phyloP scores from a whole-genome alignment of 2,797 vertebrate species.

The Ceryle rudis region DNA sequence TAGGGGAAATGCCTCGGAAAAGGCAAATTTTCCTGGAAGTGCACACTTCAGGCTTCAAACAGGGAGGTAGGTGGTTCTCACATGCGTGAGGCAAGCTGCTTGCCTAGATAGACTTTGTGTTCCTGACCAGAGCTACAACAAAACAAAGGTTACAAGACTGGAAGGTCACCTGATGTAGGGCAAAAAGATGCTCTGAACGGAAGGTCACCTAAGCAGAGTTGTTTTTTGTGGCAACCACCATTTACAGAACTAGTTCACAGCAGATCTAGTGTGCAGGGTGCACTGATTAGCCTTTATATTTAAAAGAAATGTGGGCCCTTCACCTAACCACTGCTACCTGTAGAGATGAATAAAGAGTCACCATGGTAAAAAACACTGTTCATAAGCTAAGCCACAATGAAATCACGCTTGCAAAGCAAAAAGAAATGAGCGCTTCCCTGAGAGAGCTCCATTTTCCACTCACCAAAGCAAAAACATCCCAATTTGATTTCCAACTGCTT shows the following conservation, averaged over 20 bases:
- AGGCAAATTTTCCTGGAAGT: neutral
- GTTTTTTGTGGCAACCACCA: neutral
- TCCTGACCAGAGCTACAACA: neutral
- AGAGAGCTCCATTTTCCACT: neutral
- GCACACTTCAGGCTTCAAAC: accelerated
- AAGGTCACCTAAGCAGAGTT: neutral
- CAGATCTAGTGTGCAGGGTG: neutral
- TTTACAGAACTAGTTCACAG: neutral
- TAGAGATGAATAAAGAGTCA: neutral
- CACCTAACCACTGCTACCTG: neutral
- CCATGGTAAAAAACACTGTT: neutral
- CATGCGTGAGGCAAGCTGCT: neutral
- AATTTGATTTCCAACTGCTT: neutral
- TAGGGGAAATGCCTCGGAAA: neutral
- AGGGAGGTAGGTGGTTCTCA: neutral
- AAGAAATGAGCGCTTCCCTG: neutral
- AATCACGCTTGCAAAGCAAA: conserved; percentile 1
- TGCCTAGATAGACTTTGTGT: neutral
- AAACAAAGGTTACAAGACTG: neutral
- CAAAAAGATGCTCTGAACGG: neutral
- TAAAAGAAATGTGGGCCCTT: neutral
- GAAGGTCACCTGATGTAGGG: neutral
- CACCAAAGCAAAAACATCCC: neutral
- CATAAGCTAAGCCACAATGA: neutral
- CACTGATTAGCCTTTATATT: neutral